Evolutionary conservation across 2,113 vertebrate species (phyloP).

Genomic region (Synchiropus splendidus): DNA sequence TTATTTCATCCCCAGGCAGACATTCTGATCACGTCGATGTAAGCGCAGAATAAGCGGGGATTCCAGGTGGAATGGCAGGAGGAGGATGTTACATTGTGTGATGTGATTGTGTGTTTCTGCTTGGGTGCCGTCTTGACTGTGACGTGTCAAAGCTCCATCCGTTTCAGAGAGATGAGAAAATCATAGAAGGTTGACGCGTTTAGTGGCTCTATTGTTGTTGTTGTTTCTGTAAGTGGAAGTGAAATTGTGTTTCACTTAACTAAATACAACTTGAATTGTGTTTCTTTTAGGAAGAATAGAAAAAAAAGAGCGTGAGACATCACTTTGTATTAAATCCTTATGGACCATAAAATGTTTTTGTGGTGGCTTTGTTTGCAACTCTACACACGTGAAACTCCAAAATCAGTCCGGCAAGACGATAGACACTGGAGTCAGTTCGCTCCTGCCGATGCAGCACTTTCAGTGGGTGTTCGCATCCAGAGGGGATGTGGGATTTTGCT

Average conservation of each 20-base stretch:
- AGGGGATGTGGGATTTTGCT: conserved; percentile 41
- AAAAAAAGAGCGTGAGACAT: conserved; percentile 5
- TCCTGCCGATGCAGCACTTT: conserved; percentile 29
- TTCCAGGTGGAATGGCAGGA: conserved; percentile 10
- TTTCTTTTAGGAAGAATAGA: conserved; percentile 5
- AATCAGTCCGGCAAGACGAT: conserved; percentile 4
- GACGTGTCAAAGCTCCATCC: conserved; percentile 1
- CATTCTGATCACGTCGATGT: conserved; percentile 3
- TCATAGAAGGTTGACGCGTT: conserved; percentile 17
- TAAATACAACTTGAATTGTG: conserved; percentile 21
- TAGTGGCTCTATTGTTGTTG: conserved; percentile 5
- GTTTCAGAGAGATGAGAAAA: conserved; percentile 23
- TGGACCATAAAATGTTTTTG: conserved; percentile 13
- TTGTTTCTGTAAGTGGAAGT: conserved; percentile 2
- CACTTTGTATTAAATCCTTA: conserved; percentile 1
- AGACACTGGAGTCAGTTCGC: conserved; percentile 13
- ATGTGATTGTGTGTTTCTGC: not conserved
- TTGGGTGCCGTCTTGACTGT: conserved; percentile 15
- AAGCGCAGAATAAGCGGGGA: conserved; percentile 9
- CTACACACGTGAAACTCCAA: conserved; percentile 13
- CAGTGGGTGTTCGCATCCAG: conserved; percentile 51
- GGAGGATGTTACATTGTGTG: conserved; percentile 7
- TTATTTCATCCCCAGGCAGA: conserved; percentile 15
- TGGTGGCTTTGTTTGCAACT: conserved; percentile 8
- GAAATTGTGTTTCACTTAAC: conserved; percentile 7